Percentiles rank a stretch among this genome's conserved stretches.
These are phyloP conservation scores for Vicugna pacos DNA, from an alignment of 2,113 vertebrate genomes.

Conservation along the genomic window DNA sequence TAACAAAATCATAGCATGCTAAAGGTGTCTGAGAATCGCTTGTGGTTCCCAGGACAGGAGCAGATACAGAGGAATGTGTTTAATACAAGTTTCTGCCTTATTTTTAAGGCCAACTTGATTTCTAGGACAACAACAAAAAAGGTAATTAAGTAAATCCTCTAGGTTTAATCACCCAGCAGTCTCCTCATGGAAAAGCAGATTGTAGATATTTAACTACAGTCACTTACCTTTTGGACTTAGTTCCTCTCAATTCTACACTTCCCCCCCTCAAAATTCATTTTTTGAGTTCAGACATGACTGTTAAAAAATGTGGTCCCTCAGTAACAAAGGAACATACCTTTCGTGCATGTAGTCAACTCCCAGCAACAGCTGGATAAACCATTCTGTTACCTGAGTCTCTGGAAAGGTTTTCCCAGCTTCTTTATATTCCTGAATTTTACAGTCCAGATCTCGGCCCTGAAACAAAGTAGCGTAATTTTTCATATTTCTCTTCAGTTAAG, in stretches of 20 bases:
- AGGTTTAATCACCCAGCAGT: background rate
- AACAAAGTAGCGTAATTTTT: conserved; percentile 74
- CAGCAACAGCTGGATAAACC: conserved; percentile 92
- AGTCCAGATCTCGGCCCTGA: conserved; percentile 92
- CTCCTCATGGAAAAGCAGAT: background rate
- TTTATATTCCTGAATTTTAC: conserved; percentile 90
- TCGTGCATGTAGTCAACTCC: conserved; percentile 93
- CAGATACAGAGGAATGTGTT: background rate
- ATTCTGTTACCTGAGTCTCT: conserved; percentile 90
- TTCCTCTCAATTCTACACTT: conserved; percentile 25
- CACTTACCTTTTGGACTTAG: background rate
- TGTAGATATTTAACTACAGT: background rate
- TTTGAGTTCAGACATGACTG: conserved; percentile 11
- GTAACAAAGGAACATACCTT: conserved; percentile 87
- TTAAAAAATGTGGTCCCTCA: background rate
- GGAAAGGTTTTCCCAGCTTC: conserved; percentile 85
- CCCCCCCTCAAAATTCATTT: conserved; percentile 12
- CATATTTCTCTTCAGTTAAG: conserved; percentile 7
- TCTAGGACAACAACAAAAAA: conserved; percentile 22
- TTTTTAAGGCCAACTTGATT: conserved; percentile 1
- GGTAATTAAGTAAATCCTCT: conserved; percentile 7
- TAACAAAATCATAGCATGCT: background rate
- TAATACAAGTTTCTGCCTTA: conserved; percentile 39
- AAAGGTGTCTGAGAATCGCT: background rate
- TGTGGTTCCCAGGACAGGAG: background rate